These are phyloP conservation scores for Petrolisthes cinctipes DNA, from an alignment of 2,888 invertebrate species.

Conservation along the genomic window DNA sequence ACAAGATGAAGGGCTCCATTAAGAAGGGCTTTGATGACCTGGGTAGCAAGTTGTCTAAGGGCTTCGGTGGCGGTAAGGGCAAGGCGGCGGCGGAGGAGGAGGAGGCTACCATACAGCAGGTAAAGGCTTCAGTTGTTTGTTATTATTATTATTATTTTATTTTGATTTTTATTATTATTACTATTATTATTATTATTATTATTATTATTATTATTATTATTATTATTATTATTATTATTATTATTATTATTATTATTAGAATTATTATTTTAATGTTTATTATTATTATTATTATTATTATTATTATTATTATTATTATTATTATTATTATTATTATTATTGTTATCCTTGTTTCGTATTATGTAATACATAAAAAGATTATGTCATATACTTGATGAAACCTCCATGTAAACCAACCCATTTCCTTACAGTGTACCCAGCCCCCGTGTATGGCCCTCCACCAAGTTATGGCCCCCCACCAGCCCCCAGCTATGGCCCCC, in stretches of 20 bases:
- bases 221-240: neutral
- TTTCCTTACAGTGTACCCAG: neutral
- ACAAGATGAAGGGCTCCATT: conserved; percentile 28
- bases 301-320: conserved; percentile 1
- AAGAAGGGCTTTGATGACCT: conserved; percentile 24
- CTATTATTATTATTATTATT: neutral
- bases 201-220: neutral
- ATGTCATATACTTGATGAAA: too few species aligned
- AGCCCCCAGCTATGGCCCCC: conserved; percentile 19
- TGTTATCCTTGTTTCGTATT: neutral
- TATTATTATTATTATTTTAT: neutral
- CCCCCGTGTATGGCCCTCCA: conserved; percentile 15
- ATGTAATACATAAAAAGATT: neutral
- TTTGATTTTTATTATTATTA: neutral
- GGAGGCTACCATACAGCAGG: neutral
- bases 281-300: neutral
- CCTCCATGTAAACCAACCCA: neutral
- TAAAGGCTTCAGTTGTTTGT: neutral
- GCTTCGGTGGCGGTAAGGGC: conserved; percentile 19
- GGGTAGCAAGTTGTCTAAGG: conserved; percentile 24
- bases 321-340: conserved; percentile 1
- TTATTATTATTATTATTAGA: neutral
- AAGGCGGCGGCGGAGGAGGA: neutral
- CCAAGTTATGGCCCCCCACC: conserved; percentile 3
- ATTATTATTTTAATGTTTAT: neutral